These are phyloP conservation scores for Unio pictorum DNA, from an alignment of 2,888 invertebrate species.

Conservation along the genomic window DNA sequence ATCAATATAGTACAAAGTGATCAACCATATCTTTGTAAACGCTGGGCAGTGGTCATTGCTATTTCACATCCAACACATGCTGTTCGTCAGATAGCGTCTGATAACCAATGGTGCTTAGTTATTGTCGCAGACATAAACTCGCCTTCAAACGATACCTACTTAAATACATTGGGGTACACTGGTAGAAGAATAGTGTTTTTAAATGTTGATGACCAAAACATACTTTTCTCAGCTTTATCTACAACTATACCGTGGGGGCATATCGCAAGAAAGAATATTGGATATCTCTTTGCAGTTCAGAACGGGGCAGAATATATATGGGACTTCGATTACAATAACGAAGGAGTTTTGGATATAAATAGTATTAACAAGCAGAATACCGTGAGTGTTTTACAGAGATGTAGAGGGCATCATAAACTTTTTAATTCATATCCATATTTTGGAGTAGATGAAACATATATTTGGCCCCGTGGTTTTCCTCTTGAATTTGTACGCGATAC, in stretches of 20 bases:
- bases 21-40: neutral
- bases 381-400: neutral
- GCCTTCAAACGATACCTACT: neutral
- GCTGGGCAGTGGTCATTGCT: conserved; percentile 7
- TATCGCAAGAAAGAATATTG: conserved; percentile 10
- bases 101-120: conserved; percentile 4
- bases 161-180: neutral
- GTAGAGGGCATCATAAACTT: neutral
- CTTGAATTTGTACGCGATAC: neutral
- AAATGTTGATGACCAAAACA: neutral
- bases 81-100: neutral
- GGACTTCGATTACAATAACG: conserved; percentile 14
- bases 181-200: conserved; percentile 1
- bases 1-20: too few relatives aligned
- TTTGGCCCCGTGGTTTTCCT: conserved; percentile 10
- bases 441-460: neutral
- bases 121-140: conserved; percentile 5
- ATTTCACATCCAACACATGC: conserved; percentile 3
- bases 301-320: conserved; percentile 9
- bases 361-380: neutral
- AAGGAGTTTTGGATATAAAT: conserved; percentile 1
- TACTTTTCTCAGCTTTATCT: neutral
- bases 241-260: neutral
- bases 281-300: conserved; percentile 5
- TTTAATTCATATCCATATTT: conserved; percentile 8